Conservation (phyloP, 2,888 invertebrate species). For the Calameuta pallipes region DNA sequence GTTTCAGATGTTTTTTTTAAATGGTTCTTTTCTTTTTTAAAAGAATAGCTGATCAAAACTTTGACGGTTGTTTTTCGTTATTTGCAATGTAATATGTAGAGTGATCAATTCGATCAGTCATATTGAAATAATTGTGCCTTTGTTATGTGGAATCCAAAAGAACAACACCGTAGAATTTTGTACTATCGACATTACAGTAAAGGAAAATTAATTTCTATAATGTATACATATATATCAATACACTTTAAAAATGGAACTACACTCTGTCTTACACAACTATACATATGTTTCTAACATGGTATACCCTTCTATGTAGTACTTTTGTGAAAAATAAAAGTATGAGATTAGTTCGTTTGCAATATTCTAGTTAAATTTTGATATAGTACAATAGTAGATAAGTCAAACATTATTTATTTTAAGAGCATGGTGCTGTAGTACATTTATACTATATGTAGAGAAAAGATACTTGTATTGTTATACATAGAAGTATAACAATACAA, state of each 20-base stretch:
- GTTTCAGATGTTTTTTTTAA: neutral
- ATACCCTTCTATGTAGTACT: neutral
- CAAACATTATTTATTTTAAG: neutral
- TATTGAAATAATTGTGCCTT: no score
- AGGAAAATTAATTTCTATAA: neutral
- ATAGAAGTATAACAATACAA: neutral
- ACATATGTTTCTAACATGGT: neutral
- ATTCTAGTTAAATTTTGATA: neutral
- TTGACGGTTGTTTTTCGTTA: neutral
- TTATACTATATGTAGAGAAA: neutral
- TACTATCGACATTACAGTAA: neutral
- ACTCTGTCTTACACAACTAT: neutral
- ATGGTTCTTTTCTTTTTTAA: no score
- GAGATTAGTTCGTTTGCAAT: no score
- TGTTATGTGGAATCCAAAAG: neutral
- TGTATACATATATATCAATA: neutral
- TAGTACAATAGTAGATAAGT: neutral
- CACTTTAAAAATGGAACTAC: neutral
- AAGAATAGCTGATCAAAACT: neutral
- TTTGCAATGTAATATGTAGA: neutral
- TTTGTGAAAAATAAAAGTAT: neutral
- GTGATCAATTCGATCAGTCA: neutral
- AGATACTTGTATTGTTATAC: no score
- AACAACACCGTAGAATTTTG: neutral
- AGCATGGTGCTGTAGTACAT: neutral